Evolutionary conservation across 2,797 vertebrate genomes (phyloP).

Genomic region (Dermochelys coriacea): DNA sequence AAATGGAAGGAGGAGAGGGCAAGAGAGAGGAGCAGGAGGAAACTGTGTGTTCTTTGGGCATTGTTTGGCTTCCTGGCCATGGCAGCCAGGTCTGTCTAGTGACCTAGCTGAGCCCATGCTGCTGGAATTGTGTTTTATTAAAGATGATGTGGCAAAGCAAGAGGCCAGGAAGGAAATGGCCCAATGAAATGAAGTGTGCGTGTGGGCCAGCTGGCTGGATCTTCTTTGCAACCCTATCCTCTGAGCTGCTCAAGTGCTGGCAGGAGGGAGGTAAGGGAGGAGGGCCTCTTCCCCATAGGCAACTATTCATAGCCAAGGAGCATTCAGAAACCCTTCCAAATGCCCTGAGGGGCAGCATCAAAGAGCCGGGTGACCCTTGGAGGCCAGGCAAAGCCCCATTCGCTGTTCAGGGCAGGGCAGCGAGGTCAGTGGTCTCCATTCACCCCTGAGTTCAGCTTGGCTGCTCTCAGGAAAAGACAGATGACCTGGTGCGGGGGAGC

Average conservation of each 20-base stretch:
- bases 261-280: neutral
- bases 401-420: neutral
- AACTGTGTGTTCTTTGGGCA: neutral
- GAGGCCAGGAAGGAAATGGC: neutral
- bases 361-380: neutral
- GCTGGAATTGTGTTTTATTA: neutral
- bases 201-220: neutral
- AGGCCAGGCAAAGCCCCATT: neutral
- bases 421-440: neutral
- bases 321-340: neutral
- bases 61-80: neutral
- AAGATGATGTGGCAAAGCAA: neutral
- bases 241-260: neutral
- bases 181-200: neutral
- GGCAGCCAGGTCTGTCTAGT: neutral
- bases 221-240: neutral
- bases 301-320: neutral
- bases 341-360: neutral
- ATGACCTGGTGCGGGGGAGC: neutral
- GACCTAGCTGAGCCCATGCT: neutral
- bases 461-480: neutral
- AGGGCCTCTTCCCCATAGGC: neutral
- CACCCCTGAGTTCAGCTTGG: neutral
- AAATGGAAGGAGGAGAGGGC: neutral
- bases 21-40: neutral